These are phyloP conservation scores for Parapsyche elsis DNA, from an alignment of 1,140 invertebrate species.

Conservation along the genomic window DNA sequence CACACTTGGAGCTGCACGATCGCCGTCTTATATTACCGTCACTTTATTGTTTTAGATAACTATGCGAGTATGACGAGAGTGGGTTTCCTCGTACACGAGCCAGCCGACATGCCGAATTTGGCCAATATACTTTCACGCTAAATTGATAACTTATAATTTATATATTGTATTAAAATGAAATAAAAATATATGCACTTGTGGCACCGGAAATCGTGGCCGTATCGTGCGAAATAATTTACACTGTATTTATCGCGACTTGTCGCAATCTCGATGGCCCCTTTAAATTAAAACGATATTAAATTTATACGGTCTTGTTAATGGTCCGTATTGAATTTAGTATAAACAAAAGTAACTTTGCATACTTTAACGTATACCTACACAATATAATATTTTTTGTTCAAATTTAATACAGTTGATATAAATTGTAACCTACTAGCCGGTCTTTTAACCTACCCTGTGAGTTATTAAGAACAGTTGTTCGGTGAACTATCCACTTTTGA, in stretches of 20 bases:
- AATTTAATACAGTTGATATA: background rate
- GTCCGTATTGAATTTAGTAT: background rate
- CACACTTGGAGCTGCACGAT: background rate
- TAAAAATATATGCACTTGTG: background rate
- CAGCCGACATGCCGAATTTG: background rate
- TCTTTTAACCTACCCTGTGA: slow-evolving; percentile 30
- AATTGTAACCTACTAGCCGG: background rate
- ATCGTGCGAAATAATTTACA: slow-evolving; percentile 18
- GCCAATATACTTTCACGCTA: background rate
- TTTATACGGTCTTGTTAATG: background rate
- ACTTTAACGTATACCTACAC: background rate
- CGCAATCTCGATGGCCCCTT: slow-evolving; percentile 19
- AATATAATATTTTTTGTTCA: background rate
- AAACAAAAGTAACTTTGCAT: background rate
- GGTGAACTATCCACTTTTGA: slow-evolving; percentile 45
- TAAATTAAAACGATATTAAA: slow-evolving; percentile 26
- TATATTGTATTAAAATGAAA: background rate
- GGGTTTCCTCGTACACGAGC: background rate
- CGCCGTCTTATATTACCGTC: slow-evolving; percentile 32
- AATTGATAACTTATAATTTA: background rate
- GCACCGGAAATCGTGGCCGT: background rate
- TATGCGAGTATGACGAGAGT: slow-evolving; percentile 2
- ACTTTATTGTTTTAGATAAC: slow-evolving; percentile 38
- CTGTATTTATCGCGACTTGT: background rate
- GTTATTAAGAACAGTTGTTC: slow-evolving; percentile 45